Percentiles rank a stretch among this genome's conserved stretches.
Evolutionary conservation across 2,113 vertebrate genomes (phyloP).

Genomic region (Malurus elegans): DNA sequence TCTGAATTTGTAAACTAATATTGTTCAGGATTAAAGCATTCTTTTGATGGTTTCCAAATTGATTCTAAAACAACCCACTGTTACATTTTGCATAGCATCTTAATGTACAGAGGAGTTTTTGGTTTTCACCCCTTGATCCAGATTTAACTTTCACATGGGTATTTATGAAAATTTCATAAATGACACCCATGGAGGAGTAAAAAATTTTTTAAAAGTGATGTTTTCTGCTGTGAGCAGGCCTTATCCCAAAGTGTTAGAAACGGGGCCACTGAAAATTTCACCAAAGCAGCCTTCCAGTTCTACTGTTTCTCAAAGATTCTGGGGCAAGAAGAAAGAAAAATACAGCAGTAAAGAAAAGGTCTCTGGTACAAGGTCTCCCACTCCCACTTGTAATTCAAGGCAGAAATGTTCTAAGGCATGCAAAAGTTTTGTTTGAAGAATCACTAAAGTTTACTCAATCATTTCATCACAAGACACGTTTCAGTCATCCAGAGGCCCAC

Average conservation of each 20-base stretch:
- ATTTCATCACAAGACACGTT: neutral
- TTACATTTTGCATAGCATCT: neutral
- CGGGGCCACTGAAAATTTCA: neutral
- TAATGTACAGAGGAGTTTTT: neutral
- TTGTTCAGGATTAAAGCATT: neutral
- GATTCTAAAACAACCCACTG: neutral
- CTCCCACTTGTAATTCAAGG: neutral
- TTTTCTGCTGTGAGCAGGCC: neutral
- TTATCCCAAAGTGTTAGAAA: neutral
- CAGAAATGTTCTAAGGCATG: neutral
- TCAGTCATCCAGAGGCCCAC: neutral
- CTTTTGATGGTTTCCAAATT: neutral
- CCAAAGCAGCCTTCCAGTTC: neutral
- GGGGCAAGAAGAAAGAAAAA: neutral
- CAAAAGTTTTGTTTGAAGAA: neutral
- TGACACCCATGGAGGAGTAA: neutral
- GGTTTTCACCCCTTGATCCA: neutral
- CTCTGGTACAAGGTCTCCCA: neutral
- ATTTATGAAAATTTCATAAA: constrained; percentile 1
- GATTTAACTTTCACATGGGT: neutral
- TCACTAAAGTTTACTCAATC: neutral
- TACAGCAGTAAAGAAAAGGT: neutral
- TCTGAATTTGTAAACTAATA: neutral
- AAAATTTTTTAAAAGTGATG: neutral
- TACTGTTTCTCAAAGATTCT: neutral